Evolutionary conservation across 2,113 vertebrate genomes (phyloP).

Genomic region (Brachypteracias leptosomus): DNA sequence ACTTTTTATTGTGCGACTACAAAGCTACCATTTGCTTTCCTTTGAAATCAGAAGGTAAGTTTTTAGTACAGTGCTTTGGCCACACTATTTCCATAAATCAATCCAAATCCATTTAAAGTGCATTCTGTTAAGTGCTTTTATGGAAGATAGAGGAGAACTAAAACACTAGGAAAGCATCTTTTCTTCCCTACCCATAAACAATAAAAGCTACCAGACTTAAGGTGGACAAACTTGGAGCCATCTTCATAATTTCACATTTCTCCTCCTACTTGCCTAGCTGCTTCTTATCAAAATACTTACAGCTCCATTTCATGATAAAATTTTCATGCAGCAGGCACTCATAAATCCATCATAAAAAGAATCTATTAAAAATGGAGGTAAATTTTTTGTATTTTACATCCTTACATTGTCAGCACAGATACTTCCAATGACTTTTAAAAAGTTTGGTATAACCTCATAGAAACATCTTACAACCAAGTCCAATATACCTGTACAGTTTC

Average conservation of each 20-base stretch:
- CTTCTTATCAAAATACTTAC: background rate
- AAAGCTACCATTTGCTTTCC: background rate
- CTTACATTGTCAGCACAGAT: background rate
- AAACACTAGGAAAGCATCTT: background rate
- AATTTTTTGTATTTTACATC: background rate
- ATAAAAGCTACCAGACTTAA: background rate
- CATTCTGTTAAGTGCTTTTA: conserved; percentile 38
- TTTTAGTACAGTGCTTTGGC: background rate
- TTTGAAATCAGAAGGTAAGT: background rate
- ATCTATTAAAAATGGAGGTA: background rate
- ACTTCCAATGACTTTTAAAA: background rate
- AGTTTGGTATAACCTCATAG: background rate
- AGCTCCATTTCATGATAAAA: background rate
- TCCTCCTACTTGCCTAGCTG: background rate
- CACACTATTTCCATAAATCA: background rate
- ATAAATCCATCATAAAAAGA: background rate
- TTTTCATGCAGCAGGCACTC: background rate
- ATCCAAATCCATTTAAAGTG: conserved; percentile 28
- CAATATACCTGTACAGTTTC: background rate
- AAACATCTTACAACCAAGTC: background rate
- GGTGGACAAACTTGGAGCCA: background rate
- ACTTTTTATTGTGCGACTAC: background rate
- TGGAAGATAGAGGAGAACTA: background rate
- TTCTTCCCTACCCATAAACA: background rate
- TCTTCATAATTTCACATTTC: background rate